Conservation (phyloP, 2,113 vertebrate species). For the Corythornis madagascariensis region DNA sequence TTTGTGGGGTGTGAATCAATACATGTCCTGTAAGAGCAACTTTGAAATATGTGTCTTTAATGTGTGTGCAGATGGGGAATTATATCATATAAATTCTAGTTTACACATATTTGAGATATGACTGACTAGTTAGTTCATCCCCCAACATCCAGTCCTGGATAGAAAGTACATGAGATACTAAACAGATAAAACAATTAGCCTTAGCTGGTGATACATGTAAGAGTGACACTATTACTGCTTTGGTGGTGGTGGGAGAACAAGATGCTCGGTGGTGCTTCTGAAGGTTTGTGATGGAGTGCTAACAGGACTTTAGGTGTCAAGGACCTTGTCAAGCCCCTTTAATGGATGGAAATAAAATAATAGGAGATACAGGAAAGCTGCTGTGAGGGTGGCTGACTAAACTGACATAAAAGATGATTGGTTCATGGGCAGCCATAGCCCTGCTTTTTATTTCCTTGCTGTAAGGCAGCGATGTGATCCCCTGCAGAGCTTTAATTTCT, state of each 20-base stretch:
- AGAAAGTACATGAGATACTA: background rate
- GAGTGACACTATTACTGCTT: background rate
- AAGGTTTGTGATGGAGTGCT: background rate
- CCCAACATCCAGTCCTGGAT: background rate
- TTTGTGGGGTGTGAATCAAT: slow-evolving; percentile 17
- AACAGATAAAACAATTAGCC: slow-evolving; percentile 11
- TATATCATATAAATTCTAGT: slow-evolving; percentile 25
- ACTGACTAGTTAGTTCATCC: slow-evolving; percentile 20
- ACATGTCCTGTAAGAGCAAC: background rate
- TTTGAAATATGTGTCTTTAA: background rate
- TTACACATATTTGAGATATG: background rate
- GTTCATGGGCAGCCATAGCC: background rate
- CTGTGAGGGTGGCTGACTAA: background rate
- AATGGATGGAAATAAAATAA: background rate
- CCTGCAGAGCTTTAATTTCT: background rate
- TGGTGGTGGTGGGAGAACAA: background rate
- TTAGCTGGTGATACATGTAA: slow-evolving; percentile 16
- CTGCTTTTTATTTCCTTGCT: background rate
- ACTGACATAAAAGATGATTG: background rate
- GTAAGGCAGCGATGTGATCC: background rate
- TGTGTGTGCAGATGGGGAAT: slow-evolving; percentile 18
- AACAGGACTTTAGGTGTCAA: background rate
- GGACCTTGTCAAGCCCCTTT: background rate
- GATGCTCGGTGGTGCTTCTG: background rate
- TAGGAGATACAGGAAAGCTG: background rate